Evolutionary conservation across 2,797 vertebrate species (phyloP), one percentile per base, ranked within the genome.

Genomic region (Chanos chanos): DNA sequence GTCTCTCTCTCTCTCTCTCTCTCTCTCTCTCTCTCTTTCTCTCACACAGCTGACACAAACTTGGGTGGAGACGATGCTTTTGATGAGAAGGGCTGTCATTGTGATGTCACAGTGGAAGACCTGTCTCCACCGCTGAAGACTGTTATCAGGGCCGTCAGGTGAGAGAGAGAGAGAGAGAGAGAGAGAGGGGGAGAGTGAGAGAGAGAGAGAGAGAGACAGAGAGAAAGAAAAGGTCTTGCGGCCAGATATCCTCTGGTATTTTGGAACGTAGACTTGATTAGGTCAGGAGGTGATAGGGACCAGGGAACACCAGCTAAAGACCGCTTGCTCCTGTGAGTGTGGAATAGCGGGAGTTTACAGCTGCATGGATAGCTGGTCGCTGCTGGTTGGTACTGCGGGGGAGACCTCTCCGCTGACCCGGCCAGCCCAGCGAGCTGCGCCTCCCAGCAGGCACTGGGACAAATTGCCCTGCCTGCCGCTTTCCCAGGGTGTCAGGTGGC

Each of bases 111-210:
- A 0, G 92, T 95, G 56, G 94, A 97, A 85, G 96, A 99, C 82
- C 87, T 99, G 73, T 91, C 95, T 40, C 92, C 96, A 36, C 89
- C 94, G 3, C 89, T 98, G 73, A 98, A 95, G 87, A 91, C 86
- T 22, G 95, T 98, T 77, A 96, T 98, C 68, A 88, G 96, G 83
- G 94, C 96, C 4, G 90, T 98, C 87, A 96, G 96, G 96, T 97
- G 69, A 85, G 92, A 79, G 68, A 75, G 28, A 37, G 4, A 19
- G 21, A 63, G 9, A n/a, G n/a, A n/a, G n/a, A n/a, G n/a, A n/a
- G n/a, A n/a, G n/a, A n/a, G n/a, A n/a, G n/a, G n/a, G n/a, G n/a
- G n/a, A n/a, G n/a, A n/a, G n/a, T n/a, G n/a, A n/a, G n/a, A n/a
- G n/a, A n/a, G n/a, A n/a, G n/a, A n/a, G n/a, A n/a, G n/a, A n/a